phyloP scores from a whole-genome alignment of 2,888 invertebrate genomes.

The Oscheius sp. region DNA sequence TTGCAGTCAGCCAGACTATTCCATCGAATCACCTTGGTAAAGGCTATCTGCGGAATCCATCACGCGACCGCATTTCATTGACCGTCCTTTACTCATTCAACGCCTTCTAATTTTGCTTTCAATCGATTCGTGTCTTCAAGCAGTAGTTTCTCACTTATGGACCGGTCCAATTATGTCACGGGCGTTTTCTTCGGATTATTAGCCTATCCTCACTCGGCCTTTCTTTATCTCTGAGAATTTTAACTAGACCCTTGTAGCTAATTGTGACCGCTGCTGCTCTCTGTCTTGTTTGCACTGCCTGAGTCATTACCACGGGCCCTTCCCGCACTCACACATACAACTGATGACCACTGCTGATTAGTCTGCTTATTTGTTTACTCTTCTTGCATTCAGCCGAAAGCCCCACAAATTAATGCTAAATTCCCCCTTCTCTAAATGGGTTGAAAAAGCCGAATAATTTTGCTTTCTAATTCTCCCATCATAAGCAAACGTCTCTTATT shows the following conservation, averaged over 20 bases:
- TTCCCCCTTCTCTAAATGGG: no score
- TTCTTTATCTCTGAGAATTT: neutral
- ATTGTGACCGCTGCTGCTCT: conserved; percentile 25
- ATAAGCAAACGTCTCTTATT: no score
- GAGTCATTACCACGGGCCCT: conserved; percentile 22
- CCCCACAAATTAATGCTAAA: no score
- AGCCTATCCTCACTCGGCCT: neutral
- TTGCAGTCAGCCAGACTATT: no score
- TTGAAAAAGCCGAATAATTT: no score
- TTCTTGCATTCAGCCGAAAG: neutral
- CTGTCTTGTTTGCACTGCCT: conserved; percentile 17
- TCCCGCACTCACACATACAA: neutral
- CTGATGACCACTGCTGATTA: no score
- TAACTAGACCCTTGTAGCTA: conserved; percentile 7
- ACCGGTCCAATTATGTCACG: conserved; percentile 19
- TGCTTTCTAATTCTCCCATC: no score
- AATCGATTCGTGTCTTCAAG: neutral
- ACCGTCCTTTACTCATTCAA: neutral
- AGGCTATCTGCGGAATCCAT: no score
- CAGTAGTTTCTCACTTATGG: conserved; percentile 12
- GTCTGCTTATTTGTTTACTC: no score
- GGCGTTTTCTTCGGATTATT: conserved; percentile 13
- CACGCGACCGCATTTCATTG: conserved; percentile 2
- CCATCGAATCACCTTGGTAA: no score
- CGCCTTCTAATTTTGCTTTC: neutral